Percentiles rank a stretch among this genome's conserved stretches.
These are phyloP conservation scores for Melanotaenia pygmaea DNA, from an alignment of 2,797 vertebrate species.

Conservation along the genomic window DNA sequence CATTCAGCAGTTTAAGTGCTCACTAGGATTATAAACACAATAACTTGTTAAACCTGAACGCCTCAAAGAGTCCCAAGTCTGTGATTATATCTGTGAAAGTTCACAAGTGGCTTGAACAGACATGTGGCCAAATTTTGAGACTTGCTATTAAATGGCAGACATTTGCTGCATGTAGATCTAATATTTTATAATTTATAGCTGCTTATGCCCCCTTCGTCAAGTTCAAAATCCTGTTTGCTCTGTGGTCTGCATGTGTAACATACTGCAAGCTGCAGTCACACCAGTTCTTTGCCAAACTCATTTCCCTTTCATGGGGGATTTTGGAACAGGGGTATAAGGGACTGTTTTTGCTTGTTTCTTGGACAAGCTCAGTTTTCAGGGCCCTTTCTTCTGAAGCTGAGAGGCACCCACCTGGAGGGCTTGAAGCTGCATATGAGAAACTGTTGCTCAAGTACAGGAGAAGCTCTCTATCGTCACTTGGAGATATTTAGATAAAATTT, in stretches of 20 bases:
- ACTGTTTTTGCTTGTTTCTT: conserved; percentile 75
- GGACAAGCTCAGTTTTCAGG: conserved; percentile 71
- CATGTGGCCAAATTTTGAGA: conserved; percentile 8
- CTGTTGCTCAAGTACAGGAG: conserved; percentile 46
- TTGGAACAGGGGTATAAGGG: conserved; percentile 69
- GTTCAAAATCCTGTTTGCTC: conserved; percentile 72
- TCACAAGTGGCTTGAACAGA: conserved; percentile 7
- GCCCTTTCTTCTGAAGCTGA: conserved; percentile 64
- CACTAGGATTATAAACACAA: conserved; percentile 44
- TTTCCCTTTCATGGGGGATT: conserved; percentile 78
- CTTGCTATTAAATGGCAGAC: conserved; percentile 2
- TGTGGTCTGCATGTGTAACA: conserved; percentile 73
- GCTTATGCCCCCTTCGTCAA: conserved; percentile 49
- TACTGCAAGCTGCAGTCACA: conserved; percentile 69
- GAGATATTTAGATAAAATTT: conserved; percentile 41
- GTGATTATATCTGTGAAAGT: conserved; percentile 9
- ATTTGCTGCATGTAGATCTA: conserved; percentile 22
- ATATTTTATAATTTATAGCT: conserved; percentile 53
- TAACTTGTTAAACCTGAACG: conserved; percentile 60
- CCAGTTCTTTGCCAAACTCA: conserved; percentile 74
- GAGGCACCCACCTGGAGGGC: conserved; percentile 69
- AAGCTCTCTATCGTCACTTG: conserved; percentile 44
- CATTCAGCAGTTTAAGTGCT: conserved; percentile 47
- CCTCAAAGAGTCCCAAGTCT: conserved; percentile 20
- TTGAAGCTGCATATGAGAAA: conserved; percentile 58